Percentiles rank a stretch among this genome's conserved stretches.
Evolutionary conservation across 1,140 invertebrate genomes (phyloP).

Genomic region (Nymphalis io): DNA sequence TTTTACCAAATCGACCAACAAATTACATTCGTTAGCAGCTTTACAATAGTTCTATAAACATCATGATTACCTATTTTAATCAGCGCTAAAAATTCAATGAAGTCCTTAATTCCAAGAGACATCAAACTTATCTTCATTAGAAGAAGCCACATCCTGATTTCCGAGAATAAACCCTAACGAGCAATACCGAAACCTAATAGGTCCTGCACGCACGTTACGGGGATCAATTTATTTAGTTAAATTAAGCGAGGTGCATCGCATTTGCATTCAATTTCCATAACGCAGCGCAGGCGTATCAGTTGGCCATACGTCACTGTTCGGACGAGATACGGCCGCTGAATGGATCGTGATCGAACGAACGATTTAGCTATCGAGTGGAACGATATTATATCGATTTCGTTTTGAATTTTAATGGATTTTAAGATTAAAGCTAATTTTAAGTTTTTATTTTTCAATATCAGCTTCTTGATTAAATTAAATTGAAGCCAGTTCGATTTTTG

Average conservation of each 20-base stretch:
- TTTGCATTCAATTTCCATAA: conserved; percentile 81
- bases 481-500: neutral
- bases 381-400: conserved; percentile 40
- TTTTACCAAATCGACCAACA: conserved; percentile 5
- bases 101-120: conserved; percentile 11
- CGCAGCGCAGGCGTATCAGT: conserved; percentile 63
- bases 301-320: conserved; percentile 71
- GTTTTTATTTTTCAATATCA: conserved; percentile 16
- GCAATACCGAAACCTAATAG: conserved; percentile 69
- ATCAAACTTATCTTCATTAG: conserved; percentile 34
- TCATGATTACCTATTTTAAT: conserved; percentile 15
- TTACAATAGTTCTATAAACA: conserved; percentile 14
- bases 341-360: conserved; percentile 55
- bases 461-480: conserved; percentile 1
- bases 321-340: conserved; percentile 51
- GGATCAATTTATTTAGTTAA: conserved; percentile 77
- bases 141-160: conserved; percentile 42
- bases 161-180: conserved; percentile 60
- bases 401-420: conserved; percentile 33
- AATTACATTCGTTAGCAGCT: conserved; percentile 11
- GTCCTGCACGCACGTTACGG: conserved; percentile 52
- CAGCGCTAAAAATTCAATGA: conserved; percentile 12
- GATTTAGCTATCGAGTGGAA: conserved; percentile 45
- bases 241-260: conserved; percentile 71
- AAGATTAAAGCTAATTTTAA: conserved; percentile 11